A percentile compares a stretch with the other conserved stretches of the same genome.
phyloP scores from a whole-genome alignment of 2,797 vertebrate species.

The Gouania willdenowi region DNA sequence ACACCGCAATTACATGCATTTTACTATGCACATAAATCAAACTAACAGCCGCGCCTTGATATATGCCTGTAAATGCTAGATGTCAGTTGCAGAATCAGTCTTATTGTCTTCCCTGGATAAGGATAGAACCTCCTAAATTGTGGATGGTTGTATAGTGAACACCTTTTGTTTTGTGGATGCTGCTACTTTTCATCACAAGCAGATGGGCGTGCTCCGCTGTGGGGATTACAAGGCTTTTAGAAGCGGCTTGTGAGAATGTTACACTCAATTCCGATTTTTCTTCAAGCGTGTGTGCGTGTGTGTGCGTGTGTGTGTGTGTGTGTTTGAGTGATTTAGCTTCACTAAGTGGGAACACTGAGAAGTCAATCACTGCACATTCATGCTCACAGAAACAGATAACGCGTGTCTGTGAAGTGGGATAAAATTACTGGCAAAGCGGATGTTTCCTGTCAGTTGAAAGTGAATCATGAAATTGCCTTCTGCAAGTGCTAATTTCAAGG shows the following conservation, averaged over 20 bases:
- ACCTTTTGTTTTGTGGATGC: slow-evolving; percentile 25
- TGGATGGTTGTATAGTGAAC: slow-evolving; percentile 27
- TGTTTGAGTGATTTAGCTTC: slow-evolving; percentile 13
- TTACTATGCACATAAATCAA: too few species aligned
- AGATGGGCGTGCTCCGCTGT: slow-evolving; percentile 29
- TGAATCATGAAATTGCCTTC: slow-evolving; percentile 26
- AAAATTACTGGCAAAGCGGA: slow-evolving; percentile 21
- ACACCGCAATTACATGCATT: too few species aligned
- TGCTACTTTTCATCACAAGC: slow-evolving; percentile 36
- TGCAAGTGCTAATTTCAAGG: slow-evolving; percentile 15
- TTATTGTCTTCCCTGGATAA: slow-evolving; percentile 15
- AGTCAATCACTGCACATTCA: slow-evolving; percentile 28
- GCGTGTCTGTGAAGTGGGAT: slow-evolving; percentile 18
- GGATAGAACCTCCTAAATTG: slow-evolving; percentile 29
- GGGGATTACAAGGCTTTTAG: slow-evolving; percentile 37
- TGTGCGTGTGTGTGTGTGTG: slow-evolving; percentile 14
- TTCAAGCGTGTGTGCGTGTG: slow-evolving; percentile 23
- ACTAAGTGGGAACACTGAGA: slow-evolving; percentile 3
- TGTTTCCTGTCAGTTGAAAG: slow-evolving; percentile 25
- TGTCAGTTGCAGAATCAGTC: slow-evolving; percentile 18
- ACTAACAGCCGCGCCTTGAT: too few species aligned
- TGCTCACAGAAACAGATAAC: slow-evolving; percentile 13
- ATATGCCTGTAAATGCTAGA: slow-evolving; percentile 1
- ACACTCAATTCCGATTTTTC: slow-evolving; percentile 42
- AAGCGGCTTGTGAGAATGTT: slow-evolving; percentile 28